Evolutionary conservation across 2,888 invertebrate genomes (phyloP).

Genomic region (Melipona bicolor): DNA sequence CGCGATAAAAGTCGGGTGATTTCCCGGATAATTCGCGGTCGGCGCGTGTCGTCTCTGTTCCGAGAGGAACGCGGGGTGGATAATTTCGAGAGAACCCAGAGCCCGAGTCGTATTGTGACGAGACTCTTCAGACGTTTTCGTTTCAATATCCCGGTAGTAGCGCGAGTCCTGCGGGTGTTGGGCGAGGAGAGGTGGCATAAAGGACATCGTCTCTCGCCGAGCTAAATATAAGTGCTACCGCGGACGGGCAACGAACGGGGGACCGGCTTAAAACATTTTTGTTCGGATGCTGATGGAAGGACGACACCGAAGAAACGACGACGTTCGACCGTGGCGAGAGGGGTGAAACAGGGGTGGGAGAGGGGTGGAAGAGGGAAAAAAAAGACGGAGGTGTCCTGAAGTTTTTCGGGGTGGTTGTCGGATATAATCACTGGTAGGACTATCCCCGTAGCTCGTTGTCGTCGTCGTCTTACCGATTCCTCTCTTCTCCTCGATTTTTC

Average conservation of each 20-base stretch:
- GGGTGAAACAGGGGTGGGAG: slow-evolving; percentile 47
- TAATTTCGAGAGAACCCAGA: slow-evolving; percentile 49
- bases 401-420: slow-evolving; percentile 78
- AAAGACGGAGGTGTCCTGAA: slow-evolving; percentile 70
- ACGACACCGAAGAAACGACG: slow-evolving; percentile 46
- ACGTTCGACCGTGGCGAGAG: slow-evolving; percentile 38
- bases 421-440: slow-evolving; percentile 80
- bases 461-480: slow-evolving; percentile 58
- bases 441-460: slow-evolving; percentile 47
- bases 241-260: slow-evolving; percentile 55
- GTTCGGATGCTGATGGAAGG: slow-evolving; percentile 73
- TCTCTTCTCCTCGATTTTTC: slow-evolving; percentile 16
- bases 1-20: background rate
- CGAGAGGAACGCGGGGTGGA: slow-evolving; percentile 20
- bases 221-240: slow-evolving; percentile 81
- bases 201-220: slow-evolving; percentile 75
- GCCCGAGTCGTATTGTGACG: slow-evolving; percentile 28
- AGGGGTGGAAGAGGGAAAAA: slow-evolving; percentile 37
- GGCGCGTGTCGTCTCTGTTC: background rate
- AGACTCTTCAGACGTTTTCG: slow-evolving; percentile 61
- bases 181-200: slow-evolving; percentile 67
- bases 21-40: background rate
- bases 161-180: slow-evolving; percentile 44
- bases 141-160: slow-evolving; percentile 73
- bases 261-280: slow-evolving; percentile 79